Conservation (phyloP, 1,140 invertebrate species). For the Trichomalopsis sarcophagae region DNA sequence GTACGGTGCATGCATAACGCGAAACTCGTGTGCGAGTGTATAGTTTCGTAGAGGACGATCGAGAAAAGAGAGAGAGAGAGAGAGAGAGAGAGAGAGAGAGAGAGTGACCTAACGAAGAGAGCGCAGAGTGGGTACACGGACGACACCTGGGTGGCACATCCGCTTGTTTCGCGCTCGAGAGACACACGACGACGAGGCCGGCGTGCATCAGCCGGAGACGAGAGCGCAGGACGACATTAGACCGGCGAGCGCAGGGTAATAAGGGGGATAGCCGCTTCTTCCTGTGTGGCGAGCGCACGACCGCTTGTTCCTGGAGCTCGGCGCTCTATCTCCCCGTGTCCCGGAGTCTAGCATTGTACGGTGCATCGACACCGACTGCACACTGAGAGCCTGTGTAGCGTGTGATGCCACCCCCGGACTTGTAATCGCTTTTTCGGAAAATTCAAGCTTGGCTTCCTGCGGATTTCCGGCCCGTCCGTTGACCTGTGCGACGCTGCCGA, state of each 20-base stretch:
- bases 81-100: not conserved
- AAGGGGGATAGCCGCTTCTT: conserved; percentile 16
- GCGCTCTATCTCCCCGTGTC: not conserved
- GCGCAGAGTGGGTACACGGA: not conserved
- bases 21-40: no score
- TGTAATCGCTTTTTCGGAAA: no score
- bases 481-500: no score
- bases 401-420: no score
- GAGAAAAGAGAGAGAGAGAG: not conserved
- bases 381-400: no score
- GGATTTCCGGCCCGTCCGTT: no score
- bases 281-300: conserved; percentile 17
- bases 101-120: not conserved
- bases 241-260: not conserved
- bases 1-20: not conserved
- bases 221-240: conserved; percentile 11
- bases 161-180: not conserved
- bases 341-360: not conserved
- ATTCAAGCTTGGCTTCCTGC: no score
- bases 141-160: not conserved
- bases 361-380: not conserved
- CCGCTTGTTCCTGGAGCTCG: not conserved
- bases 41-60: no score
- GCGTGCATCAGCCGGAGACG: conserved; percentile 9
- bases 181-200: not conserved